Conservation (phyloP, 1,140 invertebrate genomes). For the Eupeodes corollae region DNA sequence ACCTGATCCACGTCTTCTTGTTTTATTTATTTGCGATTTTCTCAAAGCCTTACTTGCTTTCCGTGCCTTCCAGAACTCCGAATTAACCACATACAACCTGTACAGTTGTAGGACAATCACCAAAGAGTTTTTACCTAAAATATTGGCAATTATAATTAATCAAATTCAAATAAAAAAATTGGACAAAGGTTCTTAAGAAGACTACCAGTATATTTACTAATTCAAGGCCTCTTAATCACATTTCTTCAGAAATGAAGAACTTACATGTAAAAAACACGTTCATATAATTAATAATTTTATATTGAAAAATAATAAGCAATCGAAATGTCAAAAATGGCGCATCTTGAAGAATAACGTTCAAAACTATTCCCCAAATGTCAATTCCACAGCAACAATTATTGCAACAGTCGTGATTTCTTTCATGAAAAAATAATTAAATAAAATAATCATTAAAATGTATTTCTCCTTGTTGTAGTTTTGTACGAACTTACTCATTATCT, state of each 20-base stretch:
- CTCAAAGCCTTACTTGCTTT: conserved; percentile 28
- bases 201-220: neutral
- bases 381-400: conserved; percentile 60
- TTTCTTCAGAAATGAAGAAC: conserved; percentile 6
- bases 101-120: conserved; percentile 80
- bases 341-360: conserved; percentile 69
- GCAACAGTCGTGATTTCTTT: conserved; percentile 33
- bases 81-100: conserved; percentile 68
- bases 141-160: conserved; percentile 45
- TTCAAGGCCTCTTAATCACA: too few species aligned
- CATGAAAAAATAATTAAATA: neutral
- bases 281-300: conserved; percentile 81
- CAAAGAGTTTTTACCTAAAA: conserved; percentile 69
- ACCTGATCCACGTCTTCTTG: conserved; percentile 30
- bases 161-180: neutral
- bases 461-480: neutral
- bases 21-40: conserved; percentile 37
- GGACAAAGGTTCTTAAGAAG: neutral
- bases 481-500: conserved; percentile 23
- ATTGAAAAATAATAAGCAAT: conserved; percentile 71
- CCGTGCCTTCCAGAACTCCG: conserved; percentile 44
- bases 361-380: conserved; percentile 70
- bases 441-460: neutral
- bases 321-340: conserved; percentile 75
- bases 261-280: conserved; percentile 90